phyloP scores from a whole-genome alignment of 1,140 invertebrate genomes.

The Rhopalosiphum maidis region DNA sequence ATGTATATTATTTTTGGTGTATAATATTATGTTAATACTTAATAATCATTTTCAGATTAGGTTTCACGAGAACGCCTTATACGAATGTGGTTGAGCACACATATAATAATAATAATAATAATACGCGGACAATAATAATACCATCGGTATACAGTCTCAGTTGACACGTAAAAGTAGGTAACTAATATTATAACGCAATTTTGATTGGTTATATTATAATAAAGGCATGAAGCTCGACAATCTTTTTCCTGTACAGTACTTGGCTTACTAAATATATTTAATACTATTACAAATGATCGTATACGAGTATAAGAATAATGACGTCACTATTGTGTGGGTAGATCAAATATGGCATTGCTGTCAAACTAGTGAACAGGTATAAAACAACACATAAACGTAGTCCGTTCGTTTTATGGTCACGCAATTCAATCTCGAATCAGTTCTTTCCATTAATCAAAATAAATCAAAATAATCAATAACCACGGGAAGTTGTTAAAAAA shows the following conservation, averaged over 20 bases:
- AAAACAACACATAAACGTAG: constrained; percentile 12
- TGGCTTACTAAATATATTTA: not conserved
- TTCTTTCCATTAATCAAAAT: constrained; percentile 18
- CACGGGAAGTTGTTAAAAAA: not conserved
- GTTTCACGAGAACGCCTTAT: not conserved
- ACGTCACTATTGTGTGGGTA: not conserved
- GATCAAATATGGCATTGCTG: constrained; percentile 22
- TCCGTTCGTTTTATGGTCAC: not conserved
- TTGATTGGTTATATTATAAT: not conserved
- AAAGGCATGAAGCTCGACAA: not conserved
- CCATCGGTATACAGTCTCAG: not conserved
- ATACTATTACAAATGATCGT: constrained; percentile 10
- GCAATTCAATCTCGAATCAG: not conserved
- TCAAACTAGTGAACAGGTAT: not conserved
- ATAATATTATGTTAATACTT: constrained; percentile 14
- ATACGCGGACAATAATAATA: not conserved
- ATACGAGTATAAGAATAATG: not conserved
- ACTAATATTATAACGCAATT: not conserved
- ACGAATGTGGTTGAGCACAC: not conserved
- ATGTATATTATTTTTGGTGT: not conserved
- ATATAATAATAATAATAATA: not conserved
- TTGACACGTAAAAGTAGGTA: not conserved
- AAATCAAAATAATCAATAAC: constrained; percentile 9
- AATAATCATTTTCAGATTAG: not conserved
- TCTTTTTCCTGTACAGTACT: not conserved